Conservation (phyloP, 2,113 vertebrate genomes). For the Nothocercus julius region DNA sequence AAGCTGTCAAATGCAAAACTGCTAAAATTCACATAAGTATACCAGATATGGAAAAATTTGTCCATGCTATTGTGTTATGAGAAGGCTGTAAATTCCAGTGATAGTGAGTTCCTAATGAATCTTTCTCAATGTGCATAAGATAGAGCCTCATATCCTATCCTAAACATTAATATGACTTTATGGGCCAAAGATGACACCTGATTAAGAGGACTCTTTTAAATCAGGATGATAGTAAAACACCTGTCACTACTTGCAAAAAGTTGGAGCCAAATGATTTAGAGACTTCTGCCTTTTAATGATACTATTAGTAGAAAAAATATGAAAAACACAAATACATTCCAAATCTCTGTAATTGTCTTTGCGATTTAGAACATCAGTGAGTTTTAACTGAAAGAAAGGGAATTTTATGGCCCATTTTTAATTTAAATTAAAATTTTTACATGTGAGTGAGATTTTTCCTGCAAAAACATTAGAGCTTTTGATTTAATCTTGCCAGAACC, state of each 20-base stretch:
- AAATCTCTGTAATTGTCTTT: not conserved
- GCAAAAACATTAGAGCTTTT: not conserved
- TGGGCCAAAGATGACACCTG: constrained; percentile 61
- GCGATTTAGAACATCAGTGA: not conserved
- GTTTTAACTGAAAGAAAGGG: not conserved
- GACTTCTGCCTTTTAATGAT: not conserved
- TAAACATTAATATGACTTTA: constrained; percentile 71
- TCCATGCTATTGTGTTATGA: constrained; percentile 57
- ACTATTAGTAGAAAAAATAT: not conserved
- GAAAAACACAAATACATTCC: not conserved
- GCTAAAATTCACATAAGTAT: constrained; percentile 50
- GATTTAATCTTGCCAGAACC: not conserved
- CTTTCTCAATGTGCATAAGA: constrained; percentile 56
- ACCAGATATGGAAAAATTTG: constrained; percentile 58
- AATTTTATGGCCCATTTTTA: not conserved
- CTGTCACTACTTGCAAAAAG: constrained; percentile 20
- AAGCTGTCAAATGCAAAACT: constrained; percentile 10
- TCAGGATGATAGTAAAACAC: constrained; percentile 40
- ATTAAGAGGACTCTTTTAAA: constrained; percentile 66
- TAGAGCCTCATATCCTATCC: constrained; percentile 57
- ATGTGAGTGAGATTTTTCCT: not conserved
- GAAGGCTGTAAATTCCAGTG: constrained; percentile 62
- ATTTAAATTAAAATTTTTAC: not conserved
- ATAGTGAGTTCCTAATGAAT: constrained; percentile 64
- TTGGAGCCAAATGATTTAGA: not conserved